Evolutionary conservation across 2,888 invertebrate genomes (phyloP).

Genomic region (Apodemia duryi): DNA sequence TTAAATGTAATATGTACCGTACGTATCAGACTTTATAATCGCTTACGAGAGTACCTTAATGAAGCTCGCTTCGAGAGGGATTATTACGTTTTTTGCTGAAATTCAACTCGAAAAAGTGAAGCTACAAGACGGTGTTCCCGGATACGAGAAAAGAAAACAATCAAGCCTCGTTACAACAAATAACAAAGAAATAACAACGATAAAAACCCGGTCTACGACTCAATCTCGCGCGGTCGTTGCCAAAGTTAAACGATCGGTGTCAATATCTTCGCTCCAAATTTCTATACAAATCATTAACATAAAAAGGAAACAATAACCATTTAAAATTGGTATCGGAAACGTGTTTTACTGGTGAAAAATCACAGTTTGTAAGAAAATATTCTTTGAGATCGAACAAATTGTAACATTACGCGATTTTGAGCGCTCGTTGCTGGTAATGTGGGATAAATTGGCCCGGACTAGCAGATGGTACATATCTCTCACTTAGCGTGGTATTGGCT

Average conservation of each 20-base stretch:
- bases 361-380: constrained; percentile 60
- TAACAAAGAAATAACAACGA: constrained; percentile 59
- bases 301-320: constrained; percentile 77
- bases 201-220: constrained; percentile 54
- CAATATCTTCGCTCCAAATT: constrained; percentile 60
- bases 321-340: constrained; percentile 69
- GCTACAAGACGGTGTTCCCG: constrained; percentile 31
- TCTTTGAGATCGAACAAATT: constrained; percentile 39
- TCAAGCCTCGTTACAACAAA: constrained; percentile 48
- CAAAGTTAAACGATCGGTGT: constrained; percentile 57
- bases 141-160: constrained; percentile 53
- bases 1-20: constrained; percentile 57
- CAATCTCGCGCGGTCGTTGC: constrained; percentile 58
- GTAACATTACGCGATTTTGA: constrained; percentile 24
- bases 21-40: constrained; percentile 68
- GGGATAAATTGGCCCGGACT: constrained; percentile 30
- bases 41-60: constrained; percentile 61
- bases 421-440: constrained; percentile 28
- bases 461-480: constrained; percentile 28
- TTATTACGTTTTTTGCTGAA: constrained; percentile 62
- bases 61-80: constrained; percentile 59
- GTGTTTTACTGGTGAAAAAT: constrained; percentile 69
- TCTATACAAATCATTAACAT: constrained; percentile 73
- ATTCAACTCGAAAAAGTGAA: constrained; percentile 38
- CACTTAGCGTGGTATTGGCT: constrained; percentile 22